Evolutionary conservation across 1,140 invertebrate genomes (phyloP), one percentile per base, ranked within the genome.

Genomic region (Atopsyche davidsoni): DNA sequence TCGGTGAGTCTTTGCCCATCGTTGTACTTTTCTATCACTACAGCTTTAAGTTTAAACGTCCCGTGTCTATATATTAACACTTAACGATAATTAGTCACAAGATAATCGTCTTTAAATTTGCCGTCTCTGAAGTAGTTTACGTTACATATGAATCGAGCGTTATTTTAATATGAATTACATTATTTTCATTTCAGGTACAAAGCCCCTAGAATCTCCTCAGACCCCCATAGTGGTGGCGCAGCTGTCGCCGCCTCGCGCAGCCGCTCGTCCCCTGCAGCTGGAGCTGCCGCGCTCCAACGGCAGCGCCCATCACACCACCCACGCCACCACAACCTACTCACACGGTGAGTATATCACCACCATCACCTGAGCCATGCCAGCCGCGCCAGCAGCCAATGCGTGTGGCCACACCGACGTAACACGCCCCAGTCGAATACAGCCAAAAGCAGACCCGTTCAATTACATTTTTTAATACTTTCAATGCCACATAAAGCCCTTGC

Each of bases 201-300:
- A 86, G 59, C 88, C 87, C 4, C 69, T 90, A 59, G 87, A 90
- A 53, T 88, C 87, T 25, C 88, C 86, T 10, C 84, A 87, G 68
- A 90, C 86, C 49, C 87, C 87, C 21, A 75, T 85, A 51, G 82
- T 79, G 38, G 70, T 78, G 52, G 69, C 66, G 32, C 67, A 73
- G 34, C 58, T 66, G 42, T 53, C 59, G 21, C 62, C 69, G n/a
- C 69, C 69, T 9, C 66, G 66, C 67, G 18, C 69, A 67, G 66
- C 75, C 63, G 63, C 75, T 66, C 48, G 55, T 14, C 51, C 71
- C 34, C 68, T 74, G 14, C 70, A 69, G 46, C 68, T 78, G 52
- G 71, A 76, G 49, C 64, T 72, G 38, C 76, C 63, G 59, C 62
- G 68, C 59, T 66, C 75, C 59, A 75, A 79, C 66, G 81, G 81